These are phyloP conservation scores for Urocyon cinereoargenteus DNA, from an alignment of 2,797 vertebrate genomes.

Conservation along the genomic window DNA sequence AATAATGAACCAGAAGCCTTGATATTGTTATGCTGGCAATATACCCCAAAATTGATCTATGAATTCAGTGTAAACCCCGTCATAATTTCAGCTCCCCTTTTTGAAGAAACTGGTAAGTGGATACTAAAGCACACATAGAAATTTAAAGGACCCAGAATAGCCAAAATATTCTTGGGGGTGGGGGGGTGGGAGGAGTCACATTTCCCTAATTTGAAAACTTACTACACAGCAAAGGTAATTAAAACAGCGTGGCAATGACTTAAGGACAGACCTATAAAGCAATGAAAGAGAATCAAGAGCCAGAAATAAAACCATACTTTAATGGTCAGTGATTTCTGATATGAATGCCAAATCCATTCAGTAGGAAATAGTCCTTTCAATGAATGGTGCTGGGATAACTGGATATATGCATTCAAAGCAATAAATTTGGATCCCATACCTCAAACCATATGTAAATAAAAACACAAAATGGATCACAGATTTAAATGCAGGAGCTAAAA, in stretches of 20 bases:
- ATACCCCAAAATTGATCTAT: background rate
- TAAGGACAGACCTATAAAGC: background rate
- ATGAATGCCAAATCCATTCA: background rate
- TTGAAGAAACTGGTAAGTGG: background rate
- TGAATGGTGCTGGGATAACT: background rate
- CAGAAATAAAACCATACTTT: background rate
- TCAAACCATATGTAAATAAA: background rate
- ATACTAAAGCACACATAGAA: background rate
- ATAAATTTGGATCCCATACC: background rate
- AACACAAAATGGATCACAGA: background rate
- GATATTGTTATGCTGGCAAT: background rate
- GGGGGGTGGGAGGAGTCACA: background rate
- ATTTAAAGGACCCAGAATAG: background rate
- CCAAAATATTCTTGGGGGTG: background rate
- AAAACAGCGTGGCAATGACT: background rate
- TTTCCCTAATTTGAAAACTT: conserved; percentile 14
- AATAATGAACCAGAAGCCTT: background rate
- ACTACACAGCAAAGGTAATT: background rate
- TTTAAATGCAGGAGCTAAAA: conserved; percentile 9
- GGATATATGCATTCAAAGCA: background rate
- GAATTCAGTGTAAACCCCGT: background rate
- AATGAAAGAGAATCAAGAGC: background rate
- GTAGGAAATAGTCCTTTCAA: background rate
- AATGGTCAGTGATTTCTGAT: background rate
- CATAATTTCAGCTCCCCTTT: background rate